Base-by-base conservation (phyloP, 2,113 vertebrate genomes). In the Lota lota region DNA sequence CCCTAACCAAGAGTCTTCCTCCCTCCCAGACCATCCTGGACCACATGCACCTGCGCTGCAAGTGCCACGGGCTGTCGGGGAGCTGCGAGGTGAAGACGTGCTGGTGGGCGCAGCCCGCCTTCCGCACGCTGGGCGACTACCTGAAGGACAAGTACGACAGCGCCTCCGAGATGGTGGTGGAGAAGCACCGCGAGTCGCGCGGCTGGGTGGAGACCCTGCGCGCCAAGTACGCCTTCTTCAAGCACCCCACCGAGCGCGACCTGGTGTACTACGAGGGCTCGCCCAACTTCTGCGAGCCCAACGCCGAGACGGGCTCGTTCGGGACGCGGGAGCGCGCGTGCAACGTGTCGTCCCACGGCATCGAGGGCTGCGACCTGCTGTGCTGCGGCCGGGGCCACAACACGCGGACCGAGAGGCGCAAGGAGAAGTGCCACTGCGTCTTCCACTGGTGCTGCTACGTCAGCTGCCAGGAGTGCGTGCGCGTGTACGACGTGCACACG, bases 391-490 rank as follows among this genome's bases (percentile, higher is more conserved):
- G 97, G 0, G 97, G 97, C 64, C 97, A 98, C 93, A 99, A 98
- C 92, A 99, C 97, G 60, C 90, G 97, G 89, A 99, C 97, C 86
- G 97, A 99, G 92, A 96, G 95, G 20, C 94, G 97, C 76, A 98
- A 98, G 67, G 97, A 99, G 91, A 99, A 99, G 57, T 99, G 97
- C 64, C 97, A 98, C 91, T 99, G 97, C 89, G 95, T 98, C 91
- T 99, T 99, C 92, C 97, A 99, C 92, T 99, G 97, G 97, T 99
- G 97, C 92, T 99, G 97, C 90, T 99, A 99, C 0, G 97, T 99
- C 73, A 98, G 97, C 90, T 99, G 97, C 83, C 97, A 99, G 88
- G 97, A 99, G 91, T 99, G 97, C 14, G 69, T 94, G 65, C 94
- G 97, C 0, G 91, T 97, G 74, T 99, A 99, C 1, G 97, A 99